These are phyloP conservation scores for Zapornia atra DNA, from an alignment of 2,113 vertebrate genomes.

Conservation along the genomic window DNA sequence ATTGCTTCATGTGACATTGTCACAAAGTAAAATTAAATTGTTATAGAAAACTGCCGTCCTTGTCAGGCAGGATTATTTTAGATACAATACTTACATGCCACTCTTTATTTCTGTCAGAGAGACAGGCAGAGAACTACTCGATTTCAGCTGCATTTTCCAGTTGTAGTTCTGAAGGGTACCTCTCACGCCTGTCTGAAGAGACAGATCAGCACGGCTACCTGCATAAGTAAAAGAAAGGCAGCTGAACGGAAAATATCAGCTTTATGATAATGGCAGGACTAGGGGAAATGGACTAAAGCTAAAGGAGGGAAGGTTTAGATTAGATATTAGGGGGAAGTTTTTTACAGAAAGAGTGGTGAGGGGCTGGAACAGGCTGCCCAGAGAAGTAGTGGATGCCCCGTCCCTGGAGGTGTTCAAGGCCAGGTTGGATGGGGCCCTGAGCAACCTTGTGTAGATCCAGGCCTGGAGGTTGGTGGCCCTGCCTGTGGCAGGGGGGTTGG, in stretches of 20 bases:
- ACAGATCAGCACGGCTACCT: constrained; percentile 9
- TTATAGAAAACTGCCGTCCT: fast-evolving
- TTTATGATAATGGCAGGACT: no score
- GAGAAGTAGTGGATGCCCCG: no score
- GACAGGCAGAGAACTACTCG: not conserved
- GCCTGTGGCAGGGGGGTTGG: no score
- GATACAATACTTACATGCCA: constrained; percentile 56
- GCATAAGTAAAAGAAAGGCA: constrained; percentile 17
- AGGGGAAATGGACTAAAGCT: no score
- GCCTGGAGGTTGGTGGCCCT: no score
- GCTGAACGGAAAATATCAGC: not conserved
- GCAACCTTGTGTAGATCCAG: no score
- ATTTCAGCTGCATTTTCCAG: constrained; percentile 9
- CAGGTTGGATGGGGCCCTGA: no score
- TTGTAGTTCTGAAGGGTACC: not conserved
- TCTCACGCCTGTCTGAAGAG: constrained; percentile 26
- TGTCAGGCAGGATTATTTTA: not conserved
- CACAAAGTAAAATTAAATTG: not conserved
- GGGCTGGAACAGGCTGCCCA: no score
- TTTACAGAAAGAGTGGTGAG: no score
- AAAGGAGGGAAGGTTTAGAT: no score
- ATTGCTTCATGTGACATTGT: not conserved
- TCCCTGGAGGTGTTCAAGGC: no score
- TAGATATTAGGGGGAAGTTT: no score
- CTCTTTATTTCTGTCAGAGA: constrained; percentile 26